Base-by-base conservation (phyloP, 2,797 vertebrate genomes). In the Pantherophis alleghaniensis region DNA sequence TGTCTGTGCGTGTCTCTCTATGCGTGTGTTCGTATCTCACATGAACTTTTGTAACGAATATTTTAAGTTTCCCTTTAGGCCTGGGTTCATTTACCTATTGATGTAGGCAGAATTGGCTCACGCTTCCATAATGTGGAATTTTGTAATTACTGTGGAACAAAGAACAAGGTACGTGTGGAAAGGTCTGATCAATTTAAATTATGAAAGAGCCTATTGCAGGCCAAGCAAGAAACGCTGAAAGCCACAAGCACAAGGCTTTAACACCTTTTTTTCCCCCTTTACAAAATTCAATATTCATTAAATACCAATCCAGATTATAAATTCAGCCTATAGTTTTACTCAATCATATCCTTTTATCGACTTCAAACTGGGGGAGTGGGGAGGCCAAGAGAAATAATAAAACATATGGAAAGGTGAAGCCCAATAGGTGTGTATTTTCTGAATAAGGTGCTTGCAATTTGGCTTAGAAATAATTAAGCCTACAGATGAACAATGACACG, bases 201-300 rank as follows among this genome's bases (percentile, higher is more conserved):
- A 91, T 74, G 94, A 90, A 66, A 93, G 63, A 79, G 1, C 20
- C n/a, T 20, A 92, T 61, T 55, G 42, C 92, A 92, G 32, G 90
- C 92, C 92, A 94, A 91, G 22, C 91, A 91, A 86, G 51, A 95
- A 94, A 94, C 90, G 93, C 94, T 95, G 95, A 95, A 94, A 95
- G 91, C 59, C 92, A 4, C 7, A 66, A 47, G 59, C 37, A 59
- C 93, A 93, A 5, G n/a, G 55, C 12, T 83, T 83, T 47, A 47
- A 59, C 5, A 13, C 59, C 92, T 18, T 91, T 9, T 83, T 91
- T 56, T 32, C 53, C 95, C 47, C 63, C 94, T 94, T 92, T 92
- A 88, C 93, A 22, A 47, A 92, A 63, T 94, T 83, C 57, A 16
- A 92, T 91, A 66, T 92, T 96, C 95, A 93, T 95, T 95, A 93